phyloP scores from a whole-genome alignment of 2,797 vertebrate species.

The Acanthurus leucopareius region DNA sequence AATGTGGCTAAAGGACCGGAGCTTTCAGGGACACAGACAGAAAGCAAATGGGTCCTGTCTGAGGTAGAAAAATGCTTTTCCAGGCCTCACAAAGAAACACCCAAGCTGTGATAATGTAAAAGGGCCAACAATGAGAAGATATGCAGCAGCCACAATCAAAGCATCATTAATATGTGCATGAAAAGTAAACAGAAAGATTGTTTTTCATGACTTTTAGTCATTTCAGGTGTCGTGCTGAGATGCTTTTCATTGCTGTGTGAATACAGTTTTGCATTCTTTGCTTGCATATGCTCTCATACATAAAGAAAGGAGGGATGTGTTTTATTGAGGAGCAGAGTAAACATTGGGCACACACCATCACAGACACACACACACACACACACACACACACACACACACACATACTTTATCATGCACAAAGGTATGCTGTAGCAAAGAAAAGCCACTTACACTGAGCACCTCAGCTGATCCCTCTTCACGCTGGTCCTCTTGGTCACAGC shows the following conservation, averaged over 20 bases:
- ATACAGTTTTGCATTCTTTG: constrained; percentile 26
- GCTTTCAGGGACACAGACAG: constrained; percentile 36
- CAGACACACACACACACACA: background rate
- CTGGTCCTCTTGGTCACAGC: constrained; percentile 35
- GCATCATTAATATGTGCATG: constrained; percentile 12
- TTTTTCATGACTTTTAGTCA: constrained; percentile 5
- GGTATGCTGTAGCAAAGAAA: background rate
- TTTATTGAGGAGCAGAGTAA: background rate
- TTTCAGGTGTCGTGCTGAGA: constrained; percentile 16
- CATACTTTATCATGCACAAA: background rate
- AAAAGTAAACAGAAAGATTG: constrained; percentile 18
- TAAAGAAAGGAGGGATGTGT: background rate
- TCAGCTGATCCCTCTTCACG: constrained; percentile 28
- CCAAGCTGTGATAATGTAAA: constrained; percentile 21
- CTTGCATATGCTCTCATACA: constrained; percentile 13
- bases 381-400: background rate
- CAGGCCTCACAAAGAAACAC: constrained; percentile 16
- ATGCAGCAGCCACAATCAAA: constrained; percentile 13
- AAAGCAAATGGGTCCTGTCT: constrained; percentile 41
- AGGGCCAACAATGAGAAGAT: constrained; percentile 10
- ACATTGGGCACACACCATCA: background rate
- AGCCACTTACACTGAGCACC: constrained; percentile 57
- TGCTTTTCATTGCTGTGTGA: constrained; percentile 18
- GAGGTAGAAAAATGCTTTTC: constrained; percentile 20
- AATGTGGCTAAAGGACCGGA: constrained; percentile 29